Evolutionary conservation across 2,797 vertebrate genomes (phyloP).

Genomic region (Pteronotus mesoamericanus): DNA sequence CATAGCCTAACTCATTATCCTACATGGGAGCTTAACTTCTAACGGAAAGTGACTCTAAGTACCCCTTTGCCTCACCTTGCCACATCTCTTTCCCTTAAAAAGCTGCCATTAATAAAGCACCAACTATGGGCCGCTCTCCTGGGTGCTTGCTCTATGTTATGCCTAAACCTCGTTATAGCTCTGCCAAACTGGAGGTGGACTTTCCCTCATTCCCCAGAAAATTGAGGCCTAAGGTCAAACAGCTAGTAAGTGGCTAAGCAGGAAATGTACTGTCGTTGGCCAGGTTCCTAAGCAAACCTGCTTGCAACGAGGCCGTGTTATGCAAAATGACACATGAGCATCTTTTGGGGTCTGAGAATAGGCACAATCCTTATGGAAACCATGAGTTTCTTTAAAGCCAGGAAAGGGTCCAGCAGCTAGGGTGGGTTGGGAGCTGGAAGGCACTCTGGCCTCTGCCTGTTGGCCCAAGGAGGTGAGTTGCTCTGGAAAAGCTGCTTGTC

Average conservation of each 20-base stretch:
- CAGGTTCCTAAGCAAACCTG: background rate
- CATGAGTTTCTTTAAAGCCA: background rate
- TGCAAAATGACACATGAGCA: background rate
- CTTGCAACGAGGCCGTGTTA: accelerated
- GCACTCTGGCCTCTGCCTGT: background rate
- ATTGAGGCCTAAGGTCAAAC: background rate
- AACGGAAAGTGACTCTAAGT: background rate
- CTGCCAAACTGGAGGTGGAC: too few species aligned
- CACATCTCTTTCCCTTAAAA: background rate
- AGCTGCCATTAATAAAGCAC: background rate
- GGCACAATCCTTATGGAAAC: background rate
- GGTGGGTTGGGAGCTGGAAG: background rate
- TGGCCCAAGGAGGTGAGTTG: background rate
- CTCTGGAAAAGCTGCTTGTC: background rate
- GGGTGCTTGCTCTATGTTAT: accelerated
- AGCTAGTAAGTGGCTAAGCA: background rate
- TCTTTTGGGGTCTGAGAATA: background rate
- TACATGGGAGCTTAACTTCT: background rate
- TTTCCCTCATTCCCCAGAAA: background rate
- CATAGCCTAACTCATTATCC: background rate
- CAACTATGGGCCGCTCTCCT: background rate
- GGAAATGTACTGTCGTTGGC: background rate
- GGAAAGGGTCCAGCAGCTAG: background rate
- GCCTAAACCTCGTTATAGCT: background rate
- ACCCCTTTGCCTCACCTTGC: background rate